Percentiles rank a stretch among this genome's conserved stretches.
These are phyloP conservation scores for Slavum lentiscoides DNA, from an alignment of 2,888 invertebrate genomes.

Conservation along the genomic window DNA sequence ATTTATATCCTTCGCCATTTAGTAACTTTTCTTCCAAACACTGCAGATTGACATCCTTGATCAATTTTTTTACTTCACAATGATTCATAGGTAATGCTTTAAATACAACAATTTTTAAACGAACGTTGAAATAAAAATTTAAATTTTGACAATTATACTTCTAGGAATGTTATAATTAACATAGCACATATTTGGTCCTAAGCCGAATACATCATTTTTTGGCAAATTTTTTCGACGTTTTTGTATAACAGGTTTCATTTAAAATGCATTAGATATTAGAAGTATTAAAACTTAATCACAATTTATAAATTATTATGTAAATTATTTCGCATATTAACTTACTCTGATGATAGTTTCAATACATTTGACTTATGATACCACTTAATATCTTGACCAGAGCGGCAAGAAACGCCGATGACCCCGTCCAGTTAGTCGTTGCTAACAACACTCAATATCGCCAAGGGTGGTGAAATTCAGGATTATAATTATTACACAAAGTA, in stretches of 20 bases:
- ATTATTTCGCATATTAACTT: not conserved
- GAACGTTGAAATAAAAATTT: not conserved
- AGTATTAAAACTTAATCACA: not conserved
- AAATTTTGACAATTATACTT: slow-evolving; percentile 1
- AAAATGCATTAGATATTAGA: slow-evolving; percentile 9
- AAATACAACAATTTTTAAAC: slow-evolving; percentile 28
- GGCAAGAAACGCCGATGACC: slow-evolving; percentile 36
- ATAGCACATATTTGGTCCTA: slow-evolving; percentile 49
- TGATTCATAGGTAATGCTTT: slow-evolving; percentile 64
- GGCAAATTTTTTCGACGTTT: slow-evolving; percentile 19
- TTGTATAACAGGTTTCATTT: slow-evolving; percentile 25
- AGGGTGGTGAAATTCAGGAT: slow-evolving; percentile 13
- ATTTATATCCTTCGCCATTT: slow-evolving; percentile 70
- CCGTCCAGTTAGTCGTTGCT: slow-evolving; percentile 31
- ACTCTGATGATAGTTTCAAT: slow-evolving; percentile 5
- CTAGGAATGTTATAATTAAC: slow-evolving; percentile 44
- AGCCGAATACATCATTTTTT: slow-evolving; percentile 29
- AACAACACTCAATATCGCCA: slow-evolving; percentile 46
- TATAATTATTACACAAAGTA: slow-evolving; percentile 6
- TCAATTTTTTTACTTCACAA: slow-evolving; percentile 64
- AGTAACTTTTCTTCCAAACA: slow-evolving; percentile 70
- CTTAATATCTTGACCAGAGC: slow-evolving; percentile 34
- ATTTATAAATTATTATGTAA: not conserved
- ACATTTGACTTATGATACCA: slow-evolving; percentile 18
- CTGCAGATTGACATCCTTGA: slow-evolving; percentile 68